Percentiles rank a stretch among this genome's conserved stretches.
These are phyloP conservation scores for Chorisops tibialis DNA, from an alignment of 2,888 invertebrate genomes.

Conservation along the genomic window DNA sequence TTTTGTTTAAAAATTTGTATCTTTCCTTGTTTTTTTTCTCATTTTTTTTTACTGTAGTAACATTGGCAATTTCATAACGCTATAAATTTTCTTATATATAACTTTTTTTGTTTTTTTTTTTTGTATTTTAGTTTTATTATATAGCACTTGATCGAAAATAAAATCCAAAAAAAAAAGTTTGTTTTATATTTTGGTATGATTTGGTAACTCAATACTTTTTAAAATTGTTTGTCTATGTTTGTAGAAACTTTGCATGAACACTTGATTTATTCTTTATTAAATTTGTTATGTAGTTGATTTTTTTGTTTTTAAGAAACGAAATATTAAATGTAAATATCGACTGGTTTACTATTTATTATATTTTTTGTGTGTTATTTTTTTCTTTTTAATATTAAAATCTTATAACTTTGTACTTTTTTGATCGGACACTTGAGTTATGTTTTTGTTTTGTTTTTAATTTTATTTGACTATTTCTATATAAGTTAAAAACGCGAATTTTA, in stretches of 20 bases:
- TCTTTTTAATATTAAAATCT: constrained; percentile 27
- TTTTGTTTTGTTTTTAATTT: constrained; percentile 34
- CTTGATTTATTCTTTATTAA: constrained; percentile 39
- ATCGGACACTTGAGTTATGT: constrained; percentile 40
- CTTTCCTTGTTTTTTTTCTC: constrained; percentile 31
- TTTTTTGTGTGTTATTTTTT: constrained; percentile 9
- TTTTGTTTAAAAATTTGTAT: constrained; percentile 29
- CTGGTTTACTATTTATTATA: constrained; percentile 18
- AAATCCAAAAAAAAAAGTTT: no score
- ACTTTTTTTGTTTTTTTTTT: constrained; percentile 18
- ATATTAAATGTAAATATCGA: constrained; percentile 25
- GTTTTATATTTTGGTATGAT: no score
- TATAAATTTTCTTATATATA: background rate
- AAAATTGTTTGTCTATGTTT: no score
- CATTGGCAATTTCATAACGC: constrained; percentile 26
- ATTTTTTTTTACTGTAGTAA: constrained; percentile 31
- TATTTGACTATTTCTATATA: constrained; percentile 25
- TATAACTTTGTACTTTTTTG: constrained; percentile 41
- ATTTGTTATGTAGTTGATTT: constrained; percentile 19
- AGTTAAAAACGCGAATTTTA: constrained; percentile 6
- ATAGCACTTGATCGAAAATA: no score
- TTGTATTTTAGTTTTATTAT: constrained; percentile 15
- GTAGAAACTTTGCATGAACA: constrained; percentile 1
- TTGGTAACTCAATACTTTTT: no score
- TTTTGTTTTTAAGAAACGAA: constrained; percentile 17